A percentile compares a stretch with the other conserved stretches of the same genome.
Conservation (phyloP, 2,888 invertebrate species). For the Lissonota sp. region DNA sequence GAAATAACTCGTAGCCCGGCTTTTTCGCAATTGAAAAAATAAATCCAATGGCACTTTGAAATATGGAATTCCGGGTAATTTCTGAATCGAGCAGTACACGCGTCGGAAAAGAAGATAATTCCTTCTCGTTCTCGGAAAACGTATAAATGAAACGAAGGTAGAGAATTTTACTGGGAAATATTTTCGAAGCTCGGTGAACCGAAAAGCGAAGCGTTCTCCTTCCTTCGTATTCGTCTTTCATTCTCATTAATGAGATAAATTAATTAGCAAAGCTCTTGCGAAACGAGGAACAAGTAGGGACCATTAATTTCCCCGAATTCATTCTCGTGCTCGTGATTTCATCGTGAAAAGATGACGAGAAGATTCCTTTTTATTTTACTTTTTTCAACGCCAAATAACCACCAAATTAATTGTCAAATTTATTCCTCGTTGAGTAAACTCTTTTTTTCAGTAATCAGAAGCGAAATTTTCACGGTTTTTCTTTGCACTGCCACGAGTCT, state of each 20-base stretch:
- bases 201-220: constrained; percentile 25
- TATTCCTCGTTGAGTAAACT: background rate
- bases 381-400: background rate
- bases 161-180: constrained; percentile 19
- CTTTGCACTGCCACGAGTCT: background rate
- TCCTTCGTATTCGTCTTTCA: background rate
- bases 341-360: background rate
- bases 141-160: too few relatives aligned
- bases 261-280: constrained; percentile 32
- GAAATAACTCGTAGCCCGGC: too few relatives aligned
- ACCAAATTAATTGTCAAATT: background rate
- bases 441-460: too few relatives aligned
- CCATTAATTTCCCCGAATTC: constrained; percentile 34
- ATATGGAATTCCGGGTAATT: too few relatives aligned
- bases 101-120: too few relatives aligned
- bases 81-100: too few relatives aligned
- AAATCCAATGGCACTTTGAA: too few relatives aligned
- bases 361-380: background rate
- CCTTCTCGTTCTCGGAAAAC: too few relatives aligned
- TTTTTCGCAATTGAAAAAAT: too few relatives aligned
- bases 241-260: constrained; percentile 26
- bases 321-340: background rate
- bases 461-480: background rate
- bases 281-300: constrained; percentile 24
- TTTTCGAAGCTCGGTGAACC: constrained; percentile 19